Base-by-base conservation (phyloP, 2,888 invertebrate genomes). In the Heliconius cydno region DNA sequence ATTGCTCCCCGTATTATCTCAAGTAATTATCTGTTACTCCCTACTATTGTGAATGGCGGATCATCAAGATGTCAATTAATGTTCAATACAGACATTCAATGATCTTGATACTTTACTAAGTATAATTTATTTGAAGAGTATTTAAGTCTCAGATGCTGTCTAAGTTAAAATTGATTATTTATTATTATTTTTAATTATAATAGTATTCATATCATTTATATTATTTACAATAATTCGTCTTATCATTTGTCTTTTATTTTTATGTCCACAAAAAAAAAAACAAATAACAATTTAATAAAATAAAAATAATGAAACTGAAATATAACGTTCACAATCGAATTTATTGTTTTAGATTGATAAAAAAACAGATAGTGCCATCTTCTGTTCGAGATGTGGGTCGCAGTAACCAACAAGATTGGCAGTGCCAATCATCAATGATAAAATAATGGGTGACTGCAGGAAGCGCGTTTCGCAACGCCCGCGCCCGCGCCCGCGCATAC, bases 401-500 rank as follows among this genome's bases (percentile, higher is more conserved):
- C 73, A 79, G 78, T 72, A 80, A 65, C 76, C 76, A 78, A 77
- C 77, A 77, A 80, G 80, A 77, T 79, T 76, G 77, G 76, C 76
- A 85, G 88, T 92, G 92, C 92, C 94, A 94, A 95, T 95, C 94
- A 94, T 94, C 92, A 89, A 90, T 94, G 94, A 95, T 94, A 93
- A 94, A 92, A 93, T 94, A 94, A 94, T 94, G 90, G 91, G 87
- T 89, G 87, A 87, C 86, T 85, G 89, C 94, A 95, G 95, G 95
- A 95, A 94, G 86, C 92, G 92, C 89, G 92, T 92, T 94, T 93
- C 93, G 93, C 92, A 90, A 87, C 85, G 84, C 85, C 87, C 86
- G 84, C 85, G 84, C 83, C 84, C 81, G 85, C 87, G 88, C 90
- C 90, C 90, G 91, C 91, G 92, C 94, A 95, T 95, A 92, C 93